A percentile compares a stretch with the other conserved stretches of the same genome.
Evolutionary conservation across 2,797 vertebrate species (phyloP).

Genomic region (Artibeus jamaicensis): DNA sequence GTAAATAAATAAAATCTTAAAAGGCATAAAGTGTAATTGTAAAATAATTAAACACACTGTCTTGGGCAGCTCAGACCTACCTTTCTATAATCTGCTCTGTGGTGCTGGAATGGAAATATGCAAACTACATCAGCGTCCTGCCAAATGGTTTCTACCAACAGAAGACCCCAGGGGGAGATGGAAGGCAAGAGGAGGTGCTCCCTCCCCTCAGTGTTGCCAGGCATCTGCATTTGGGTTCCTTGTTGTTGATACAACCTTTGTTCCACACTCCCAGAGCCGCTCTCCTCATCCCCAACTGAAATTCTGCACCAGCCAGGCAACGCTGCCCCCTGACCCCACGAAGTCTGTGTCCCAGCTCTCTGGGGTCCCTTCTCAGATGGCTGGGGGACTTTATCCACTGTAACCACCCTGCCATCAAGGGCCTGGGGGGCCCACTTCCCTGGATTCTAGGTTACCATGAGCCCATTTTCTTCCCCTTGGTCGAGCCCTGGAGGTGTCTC

Average conservation of each 20-base stretch:
- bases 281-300: background rate
- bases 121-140: background rate
- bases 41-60: background rate
- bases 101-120: background rate
- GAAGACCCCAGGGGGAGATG: background rate
- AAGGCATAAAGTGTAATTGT: background rate
- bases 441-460: background rate
- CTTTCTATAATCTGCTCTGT: background rate
- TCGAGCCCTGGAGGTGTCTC: too few relatives aligned
- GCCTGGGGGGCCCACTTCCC: too few relatives aligned
- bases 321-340: accelerated
- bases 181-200: accelerated
- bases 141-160: background rate
- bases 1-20: too few relatives aligned
- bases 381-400: background rate
- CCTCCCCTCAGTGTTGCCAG: background rate
- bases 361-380: background rate
- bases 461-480: background rate
- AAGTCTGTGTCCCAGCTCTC: background rate
- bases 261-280: background rate
- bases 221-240: background rate
- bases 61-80: background rate
- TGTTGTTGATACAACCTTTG: background rate
- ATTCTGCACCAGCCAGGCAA: background rate
- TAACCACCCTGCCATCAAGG: background rate